Base-by-base conservation (phyloP, 2,888 invertebrate genomes). In the Gortyna flavago region DNA sequence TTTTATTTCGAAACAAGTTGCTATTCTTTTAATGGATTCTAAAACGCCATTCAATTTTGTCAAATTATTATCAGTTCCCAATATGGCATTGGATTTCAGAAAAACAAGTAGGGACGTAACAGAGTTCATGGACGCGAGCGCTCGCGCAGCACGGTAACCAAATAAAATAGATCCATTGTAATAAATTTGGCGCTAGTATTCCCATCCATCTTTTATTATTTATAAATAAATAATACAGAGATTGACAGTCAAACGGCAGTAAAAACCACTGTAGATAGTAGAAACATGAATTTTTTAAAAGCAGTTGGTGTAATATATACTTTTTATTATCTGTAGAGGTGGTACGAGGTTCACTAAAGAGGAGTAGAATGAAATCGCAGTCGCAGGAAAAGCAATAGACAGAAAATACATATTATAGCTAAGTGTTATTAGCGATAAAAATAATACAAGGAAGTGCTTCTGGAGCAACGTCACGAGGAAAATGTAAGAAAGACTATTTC, bases 401-500 rank as follows among this genome's bases (percentile, higher is more conserved):
- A 32, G 6, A 16, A 32, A 51, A 32, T 9, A n/a, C n/a, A n/a
- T n/a, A 75, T 48, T n/a, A 68, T 6, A 25, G 13, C 1, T 38
- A 57, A 59, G 4, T 35, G 21, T 59, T 61, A 72, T 66, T 72
- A 16, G 29, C 41, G n/a, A 65, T 48, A 29, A 73, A 79, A 75
- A 77, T 61, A 67, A 65, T 64, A 75, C 67, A 51, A 81, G 87
- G 81, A 88, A 89, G 75, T 79, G 65, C 32, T 67, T 71, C 41
- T 73, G 57, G 25, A 72, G 44, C 41, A 75, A 74, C 62, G 61
- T 59, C 29, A 77, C 18, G 48, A 72, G 76, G 72, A 76, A 89
- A 84, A 85, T 77, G 18, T 57, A 41, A 59, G 73, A 80, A 76
- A 86, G 83, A 77, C 86, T 88, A 89, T 89, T 89, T 89, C 62